Base-by-base conservation (phyloP, 2,888 invertebrate species). In the Metacarcinus magister region DNA sequence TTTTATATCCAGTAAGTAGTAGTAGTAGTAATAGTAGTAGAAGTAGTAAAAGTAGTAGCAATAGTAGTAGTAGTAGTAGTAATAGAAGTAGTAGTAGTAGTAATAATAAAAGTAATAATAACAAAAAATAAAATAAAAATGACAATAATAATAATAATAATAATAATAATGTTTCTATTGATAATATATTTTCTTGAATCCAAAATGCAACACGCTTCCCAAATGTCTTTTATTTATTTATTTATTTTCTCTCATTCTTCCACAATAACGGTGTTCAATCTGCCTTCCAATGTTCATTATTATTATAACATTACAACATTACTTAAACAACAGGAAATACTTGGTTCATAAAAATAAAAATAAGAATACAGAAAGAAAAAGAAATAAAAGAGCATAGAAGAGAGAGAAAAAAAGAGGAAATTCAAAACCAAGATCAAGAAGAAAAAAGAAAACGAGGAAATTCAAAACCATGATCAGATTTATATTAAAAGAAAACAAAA, bases 91-190 rank as follows among this genome's bases (percentile, higher is more conserved):
- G 82, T n/a, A 82, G 82, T n/a, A 82, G 82, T 32, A 82, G 32
- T 82, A 82, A 13, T 82, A 28, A 5, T 2, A 32, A 19, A 10
- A 28, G 16, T 19, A 48, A 44, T 91, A 46, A 44, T 92, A 28
- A 44, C 46, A 48, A n/a, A 23, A 48, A 46, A 46, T 28, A 46
- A 46, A 92, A 46, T 46, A 92, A 46, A 46, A 92, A 46, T 92
- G 46, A 46, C n/a, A 92, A 92, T 92, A 92, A 91, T 91, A 91
- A 91, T 91, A 91, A 91, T 91, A 91, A 91, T 91, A 91, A 91
- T 91, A 91, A 91, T 91, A 91, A 91, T 91, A 91, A 91, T 91
- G 32, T 28, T 91, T 13, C 23, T 46, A 82, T 28, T 82, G 75
- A n/a, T n/a, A 82, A n/a, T 82, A 82, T 82, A 28, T 28, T 82